Evolutionary conservation across 2,888 invertebrate genomes (phyloP).

Genomic region (Aphodius granarius): DNA sequence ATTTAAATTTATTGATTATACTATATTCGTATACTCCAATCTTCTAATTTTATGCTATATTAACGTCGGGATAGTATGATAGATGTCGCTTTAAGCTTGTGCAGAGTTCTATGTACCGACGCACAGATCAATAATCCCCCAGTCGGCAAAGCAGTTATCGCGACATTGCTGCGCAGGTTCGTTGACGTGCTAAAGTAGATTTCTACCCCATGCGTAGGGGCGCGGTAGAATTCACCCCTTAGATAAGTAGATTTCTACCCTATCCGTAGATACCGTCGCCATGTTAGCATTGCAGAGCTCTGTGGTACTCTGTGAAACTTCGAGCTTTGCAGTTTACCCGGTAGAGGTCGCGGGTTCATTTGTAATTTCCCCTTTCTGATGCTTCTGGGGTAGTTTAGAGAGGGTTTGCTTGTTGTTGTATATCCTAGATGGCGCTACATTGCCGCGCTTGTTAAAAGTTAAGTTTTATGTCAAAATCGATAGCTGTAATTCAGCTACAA

Average conservation of each 20-base stretch:
- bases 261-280: background rate
- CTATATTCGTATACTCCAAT: no score
- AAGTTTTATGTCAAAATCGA: constrained; percentile 16
- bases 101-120: background rate
- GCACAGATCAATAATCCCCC: background rate
- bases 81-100: background rate
- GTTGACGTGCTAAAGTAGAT: background rate
- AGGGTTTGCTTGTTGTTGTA: background rate
- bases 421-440: constrained; percentile 17
- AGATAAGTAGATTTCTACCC: no score
- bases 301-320: background rate
- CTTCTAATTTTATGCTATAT: no score
- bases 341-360: background rate
- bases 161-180: background rate
- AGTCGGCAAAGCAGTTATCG: background rate
- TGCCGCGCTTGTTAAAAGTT: constrained; percentile 6
- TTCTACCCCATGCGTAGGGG: background rate
- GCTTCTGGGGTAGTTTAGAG: background rate
- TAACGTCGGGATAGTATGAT: background rate
- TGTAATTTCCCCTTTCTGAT: background rate
- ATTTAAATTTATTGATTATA: no score
- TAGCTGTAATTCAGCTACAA: constrained; percentile 21
- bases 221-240: background rate
- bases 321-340: background rate
- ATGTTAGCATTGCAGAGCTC: background rate